These are phyloP conservation scores for Psilopsiagon aurifrons DNA, from an alignment of 2,113 vertebrate genomes.

Conservation along the genomic window DNA sequence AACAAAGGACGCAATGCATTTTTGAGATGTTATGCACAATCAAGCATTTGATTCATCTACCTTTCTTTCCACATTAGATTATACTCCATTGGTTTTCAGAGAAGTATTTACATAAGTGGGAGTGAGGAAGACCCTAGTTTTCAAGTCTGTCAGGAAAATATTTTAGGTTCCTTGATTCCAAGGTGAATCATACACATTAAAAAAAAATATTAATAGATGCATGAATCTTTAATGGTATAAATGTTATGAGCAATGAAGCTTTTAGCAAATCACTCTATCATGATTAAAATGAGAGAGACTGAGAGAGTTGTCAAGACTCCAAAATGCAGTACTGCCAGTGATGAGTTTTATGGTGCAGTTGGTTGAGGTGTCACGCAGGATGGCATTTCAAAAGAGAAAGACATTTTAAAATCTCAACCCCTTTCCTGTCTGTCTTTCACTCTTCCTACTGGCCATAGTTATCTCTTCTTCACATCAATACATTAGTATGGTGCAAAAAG, in stretches of 20 bases:
- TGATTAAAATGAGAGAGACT: background rate
- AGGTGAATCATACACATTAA: conserved; percentile 55
- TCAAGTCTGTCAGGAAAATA: conserved; percentile 83
- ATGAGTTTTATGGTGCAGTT: background rate
- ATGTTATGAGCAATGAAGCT: conserved; percentile 10
- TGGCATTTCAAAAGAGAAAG: conserved; percentile 28
- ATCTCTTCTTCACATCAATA: background rate
- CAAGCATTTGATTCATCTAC: conserved; percentile 60
- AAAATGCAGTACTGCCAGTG: background rate
- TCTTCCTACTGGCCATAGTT: conserved; percentile 43
- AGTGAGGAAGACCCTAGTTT: conserved; percentile 77
- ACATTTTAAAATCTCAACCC: conserved; percentile 1
- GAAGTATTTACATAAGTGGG: conserved; percentile 71
- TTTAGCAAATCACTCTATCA: conserved; percentile 35
- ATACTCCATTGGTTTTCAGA: conserved; percentile 65
- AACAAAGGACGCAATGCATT: conserved; percentile 25
- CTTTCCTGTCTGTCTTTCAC: conserved; percentile 21
- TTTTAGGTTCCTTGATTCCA: conserved; percentile 63
- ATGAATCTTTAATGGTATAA: conserved; percentile 21
- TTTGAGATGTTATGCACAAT: conserved; percentile 69
- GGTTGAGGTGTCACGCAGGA: background rate
- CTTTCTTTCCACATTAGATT: conserved; percentile 57
- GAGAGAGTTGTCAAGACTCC: conserved; percentile 14
- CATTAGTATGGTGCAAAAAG: conserved; percentile 90
- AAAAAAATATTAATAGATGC: background rate